These are phyloP conservation scores for Balearica regulorum DNA, from an alignment of 2,797 vertebrate genomes.

Conservation along the genomic window DNA sequence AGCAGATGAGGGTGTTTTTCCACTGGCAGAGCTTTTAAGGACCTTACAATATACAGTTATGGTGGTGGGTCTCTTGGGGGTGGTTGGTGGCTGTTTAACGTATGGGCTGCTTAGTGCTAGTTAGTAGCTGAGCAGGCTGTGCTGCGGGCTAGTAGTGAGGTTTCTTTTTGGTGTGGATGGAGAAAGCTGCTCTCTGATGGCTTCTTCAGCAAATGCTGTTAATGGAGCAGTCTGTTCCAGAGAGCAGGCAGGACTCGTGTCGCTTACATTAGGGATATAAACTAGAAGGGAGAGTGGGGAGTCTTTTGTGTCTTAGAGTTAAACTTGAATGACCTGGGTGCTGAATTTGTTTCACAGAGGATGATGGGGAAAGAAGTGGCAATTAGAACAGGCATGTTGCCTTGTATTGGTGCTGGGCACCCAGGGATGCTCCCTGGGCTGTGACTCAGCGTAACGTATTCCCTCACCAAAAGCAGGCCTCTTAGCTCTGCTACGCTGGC, in stretches of 20 bases:
- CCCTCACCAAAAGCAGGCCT: neutral
- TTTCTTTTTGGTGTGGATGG: neutral
- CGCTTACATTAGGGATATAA: neutral
- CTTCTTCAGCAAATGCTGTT: neutral
- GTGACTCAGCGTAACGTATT: neutral
- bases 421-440: neutral
- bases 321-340: neutral
- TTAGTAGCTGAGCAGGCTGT: neutral
- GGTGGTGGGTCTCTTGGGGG: neutral
- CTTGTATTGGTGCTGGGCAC: neutral
- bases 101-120: neutral
- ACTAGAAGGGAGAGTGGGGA: neutral
- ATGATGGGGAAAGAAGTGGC: neutral
- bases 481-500: neutral
- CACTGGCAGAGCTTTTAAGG: neutral
- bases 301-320: neutral
- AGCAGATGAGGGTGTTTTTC: neutral
- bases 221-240: neutral
- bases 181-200: neutral
- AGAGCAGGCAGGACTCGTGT: neutral
- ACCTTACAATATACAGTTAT: neutral
- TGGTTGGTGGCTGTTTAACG: neutral
- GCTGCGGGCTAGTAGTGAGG: neutral
- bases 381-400: neutral
- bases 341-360: neutral